Evolutionary conservation across 2,113 vertebrate genomes (phyloP), one percentile per base, ranked within the genome.

Genomic region (Notothenia rossii): DNA sequence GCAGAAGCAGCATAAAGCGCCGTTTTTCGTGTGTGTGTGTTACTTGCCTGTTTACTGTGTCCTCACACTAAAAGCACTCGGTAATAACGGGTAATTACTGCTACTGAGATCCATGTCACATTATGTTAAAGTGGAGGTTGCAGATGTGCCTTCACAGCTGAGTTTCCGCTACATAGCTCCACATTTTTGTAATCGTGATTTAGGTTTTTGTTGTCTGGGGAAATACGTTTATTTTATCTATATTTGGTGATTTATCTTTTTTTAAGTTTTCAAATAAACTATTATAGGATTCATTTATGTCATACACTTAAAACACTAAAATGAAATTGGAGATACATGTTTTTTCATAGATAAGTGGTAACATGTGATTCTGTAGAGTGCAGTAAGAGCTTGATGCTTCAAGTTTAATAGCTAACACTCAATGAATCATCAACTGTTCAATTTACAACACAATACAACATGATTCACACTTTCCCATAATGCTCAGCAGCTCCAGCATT

Each of bases 61-160:
- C 50, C 48, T 25, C 36, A 72, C 53, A 50, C 77, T 43, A 29
- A 60, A 75, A 61, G 48, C 66, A 43, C 54, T 43, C 64, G 33
- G 15, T 81, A 78, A 81, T 82, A 69, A 64, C 29, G 55, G 75
- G 40, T 72, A 78, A 75, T 86, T 81, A 81, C 72, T 72, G 83
- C 72, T 72, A 46, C 55, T 67, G 48, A 59, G 66, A 61, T 62
- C 68, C 20, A 51, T 85, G 66, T 77, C 63, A 53, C 67, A 73
- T 76, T 56, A 66, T 55, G 29, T 66, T 55, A 61, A 50, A 56
- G 68, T 45, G 20, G 56, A 58, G 67, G 5, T 0, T 68, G 72
- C 54, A 72, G 59, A 64, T 70, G 69, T 0, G 17, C 43, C 43
- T 76, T 51, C 51, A 79, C 46, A 45, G 51, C 60, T 60, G 9